A percentile compares a stretch with the other conserved stretches of the same genome.
Evolutionary conservation across 1,140 invertebrate species (phyloP).

Genomic region (Diabrotica virgifera): DNA sequence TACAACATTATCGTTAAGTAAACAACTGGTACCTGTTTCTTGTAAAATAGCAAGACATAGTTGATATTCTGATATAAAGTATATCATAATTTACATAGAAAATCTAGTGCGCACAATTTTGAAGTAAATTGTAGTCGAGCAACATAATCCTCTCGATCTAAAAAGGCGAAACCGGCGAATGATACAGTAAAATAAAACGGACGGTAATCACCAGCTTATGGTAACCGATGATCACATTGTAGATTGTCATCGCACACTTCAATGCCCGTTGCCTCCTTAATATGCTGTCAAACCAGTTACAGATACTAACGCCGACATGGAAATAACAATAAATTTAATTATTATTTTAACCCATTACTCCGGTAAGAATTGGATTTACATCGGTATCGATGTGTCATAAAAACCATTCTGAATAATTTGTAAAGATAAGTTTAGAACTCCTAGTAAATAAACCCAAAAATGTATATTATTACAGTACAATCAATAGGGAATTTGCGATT

Average conservation of each 20-base stretch:
- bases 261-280: constrained; percentile 6
- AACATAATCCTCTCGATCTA: neutral
- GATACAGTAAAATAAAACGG: constrained; percentile 2
- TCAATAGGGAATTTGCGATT: too few species aligned
- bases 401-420: neutral
- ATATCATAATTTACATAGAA: neutral
- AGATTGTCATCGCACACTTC: constrained; percentile 13
- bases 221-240: constrained; percentile 10
- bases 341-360: constrained; percentile 1
- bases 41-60: too few species aligned
- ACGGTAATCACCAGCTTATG: constrained; percentile 1
- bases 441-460: too few species aligned
- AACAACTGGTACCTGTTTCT: too few species aligned
- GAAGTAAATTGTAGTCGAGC: constrained; percentile 2
- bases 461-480: too few species aligned
- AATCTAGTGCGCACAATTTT: neutral
- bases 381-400: neutral
- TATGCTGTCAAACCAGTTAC: constrained; percentile 10
- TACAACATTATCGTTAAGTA: too few species aligned
- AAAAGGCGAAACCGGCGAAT: constrained; percentile 1
- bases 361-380: neutral
- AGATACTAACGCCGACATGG: constrained; percentile 2
- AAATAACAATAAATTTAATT: constrained; percentile 13
- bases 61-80: too few species aligned
- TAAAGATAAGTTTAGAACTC: neutral